phyloP scores from a whole-genome alignment of 2,797 vertebrate genomes.

The Menidia menidia region DNA sequence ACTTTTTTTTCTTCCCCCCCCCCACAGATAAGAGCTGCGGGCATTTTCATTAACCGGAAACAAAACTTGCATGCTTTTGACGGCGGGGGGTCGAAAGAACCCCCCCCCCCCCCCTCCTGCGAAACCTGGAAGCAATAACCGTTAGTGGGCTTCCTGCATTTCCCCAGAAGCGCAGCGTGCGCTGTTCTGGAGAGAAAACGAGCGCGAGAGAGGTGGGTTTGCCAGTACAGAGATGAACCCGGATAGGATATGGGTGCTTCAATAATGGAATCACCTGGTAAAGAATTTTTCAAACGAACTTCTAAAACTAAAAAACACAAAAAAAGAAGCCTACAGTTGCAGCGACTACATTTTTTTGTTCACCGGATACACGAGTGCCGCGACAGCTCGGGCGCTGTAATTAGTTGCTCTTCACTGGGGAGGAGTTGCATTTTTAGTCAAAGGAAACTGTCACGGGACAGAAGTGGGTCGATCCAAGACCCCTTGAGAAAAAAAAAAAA shows the following conservation, averaged over 20 bases:
- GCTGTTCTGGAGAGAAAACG: neutral
- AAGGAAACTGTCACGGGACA: conserved; percentile 15
- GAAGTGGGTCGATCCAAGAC: conserved; percentile 12
- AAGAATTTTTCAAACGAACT: too few relatives aligned
- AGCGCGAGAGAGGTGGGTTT: too few relatives aligned
- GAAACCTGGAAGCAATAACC: conserved; percentile 8
- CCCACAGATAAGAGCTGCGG: conserved; percentile 10
- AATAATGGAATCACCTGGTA: too few relatives aligned
- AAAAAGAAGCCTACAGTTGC: neutral
- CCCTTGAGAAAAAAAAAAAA: conserved; percentile 19
- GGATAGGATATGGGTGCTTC: too few relatives aligned
- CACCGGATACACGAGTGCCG: conserved; percentile 1
- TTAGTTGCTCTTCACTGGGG: conserved; percentile 19
- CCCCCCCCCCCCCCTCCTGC: neutral
- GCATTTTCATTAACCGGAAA: conserved; percentile 24
- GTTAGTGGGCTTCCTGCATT: conserved; percentile 1
- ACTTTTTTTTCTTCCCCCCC: conserved; percentile 5
- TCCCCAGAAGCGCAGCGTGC: conserved; percentile 1
- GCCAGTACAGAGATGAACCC: too few relatives aligned
- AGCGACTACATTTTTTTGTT: too few relatives aligned
- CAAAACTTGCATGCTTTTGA: neutral
- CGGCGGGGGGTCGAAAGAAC: neutral
- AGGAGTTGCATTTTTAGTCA: conserved; percentile 18
- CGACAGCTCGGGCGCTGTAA: conserved; percentile 15
- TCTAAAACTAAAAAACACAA: neutral